Percentiles rank a stretch among this genome's conserved stretches.
Conservation (phyloP, 2,113 vertebrate species). For the Bambusicola thoracicus region DNA sequence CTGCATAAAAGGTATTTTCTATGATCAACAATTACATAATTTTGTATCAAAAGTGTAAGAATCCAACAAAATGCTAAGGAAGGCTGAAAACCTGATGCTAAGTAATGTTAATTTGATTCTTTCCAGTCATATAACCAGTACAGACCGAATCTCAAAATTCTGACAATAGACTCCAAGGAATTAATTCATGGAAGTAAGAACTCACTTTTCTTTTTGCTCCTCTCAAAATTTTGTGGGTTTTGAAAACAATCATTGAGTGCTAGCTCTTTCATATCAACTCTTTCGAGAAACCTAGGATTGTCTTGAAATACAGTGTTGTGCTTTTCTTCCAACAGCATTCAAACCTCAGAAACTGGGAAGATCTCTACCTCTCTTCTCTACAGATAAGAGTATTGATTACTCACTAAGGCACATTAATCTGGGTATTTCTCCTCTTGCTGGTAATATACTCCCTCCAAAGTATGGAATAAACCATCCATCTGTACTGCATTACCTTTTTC, state of each 20-base stretch:
- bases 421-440: slow-evolving; percentile 27
- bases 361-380: background rate
- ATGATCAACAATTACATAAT: accelerated
- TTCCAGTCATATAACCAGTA: background rate
- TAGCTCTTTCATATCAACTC: background rate
- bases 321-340: background rate
- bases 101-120: background rate
- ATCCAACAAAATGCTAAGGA: background rate
- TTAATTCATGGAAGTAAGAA: background rate
- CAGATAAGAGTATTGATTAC: slow-evolving; percentile 33
- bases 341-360: background rate
- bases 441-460: background rate
- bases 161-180: background rate
- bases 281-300: background rate
- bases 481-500: slow-evolving; percentile 46
- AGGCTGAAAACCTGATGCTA: background rate
- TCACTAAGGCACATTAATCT: slow-evolving; percentile 43
- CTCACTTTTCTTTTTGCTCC: background rate
- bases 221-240: background rate
- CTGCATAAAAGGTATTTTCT: background rate
- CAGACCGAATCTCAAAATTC: background rate
- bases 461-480: slow-evolving; percentile 1
- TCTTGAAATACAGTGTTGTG: background rate
- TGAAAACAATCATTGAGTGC: background rate
- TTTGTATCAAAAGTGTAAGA: background rate